Evolutionary conservation across 2,888 invertebrate species (phyloP).

Genomic region (Aradus depressus): DNA sequence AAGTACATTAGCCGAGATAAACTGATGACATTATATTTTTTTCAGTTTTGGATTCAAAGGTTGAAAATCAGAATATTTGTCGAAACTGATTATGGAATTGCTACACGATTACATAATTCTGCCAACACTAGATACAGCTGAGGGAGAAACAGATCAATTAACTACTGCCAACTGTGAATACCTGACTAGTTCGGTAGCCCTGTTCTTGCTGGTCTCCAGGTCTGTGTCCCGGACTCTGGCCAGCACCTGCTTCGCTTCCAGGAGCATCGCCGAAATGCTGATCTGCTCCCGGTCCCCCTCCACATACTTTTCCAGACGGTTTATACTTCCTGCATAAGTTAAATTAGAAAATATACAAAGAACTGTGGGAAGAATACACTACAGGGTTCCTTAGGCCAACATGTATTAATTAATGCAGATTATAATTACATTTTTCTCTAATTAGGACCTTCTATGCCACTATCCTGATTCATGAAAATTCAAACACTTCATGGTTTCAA

Average conservation of each 20-base stretch:
- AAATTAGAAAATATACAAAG: too few species aligned
- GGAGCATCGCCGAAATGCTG: conserved; percentile 34
- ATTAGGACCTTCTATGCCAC: too few species aligned
- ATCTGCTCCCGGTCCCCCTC: conserved; percentile 31
- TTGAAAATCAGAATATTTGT: too few species aligned
- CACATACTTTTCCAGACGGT: conserved; percentile 16
- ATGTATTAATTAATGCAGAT: too few species aligned
- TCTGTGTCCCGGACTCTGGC: conserved; percentile 34
- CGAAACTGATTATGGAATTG: not conserved
- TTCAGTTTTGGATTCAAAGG: too few species aligned
- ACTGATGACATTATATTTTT: too few species aligned
- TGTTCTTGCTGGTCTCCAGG: conserved; percentile 29
- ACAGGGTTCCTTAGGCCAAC: too few species aligned
- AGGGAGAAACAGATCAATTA: not conserved
- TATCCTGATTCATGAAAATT: too few species aligned
- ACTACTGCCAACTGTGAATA: not conserved
- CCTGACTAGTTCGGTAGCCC: conserved; percentile 16
- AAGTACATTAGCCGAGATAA: too few species aligned
- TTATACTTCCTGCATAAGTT: conserved; percentile 10
- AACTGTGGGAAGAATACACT: too few species aligned
- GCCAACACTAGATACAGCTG: not conserved
- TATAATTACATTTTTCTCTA: too few species aligned
- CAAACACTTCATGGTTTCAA: too few species aligned
- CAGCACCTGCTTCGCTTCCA: conserved; percentile 37
- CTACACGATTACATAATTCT: not conserved